phyloP scores from a whole-genome alignment of 2,888 invertebrate genomes.

The Noctua janthina region DNA sequence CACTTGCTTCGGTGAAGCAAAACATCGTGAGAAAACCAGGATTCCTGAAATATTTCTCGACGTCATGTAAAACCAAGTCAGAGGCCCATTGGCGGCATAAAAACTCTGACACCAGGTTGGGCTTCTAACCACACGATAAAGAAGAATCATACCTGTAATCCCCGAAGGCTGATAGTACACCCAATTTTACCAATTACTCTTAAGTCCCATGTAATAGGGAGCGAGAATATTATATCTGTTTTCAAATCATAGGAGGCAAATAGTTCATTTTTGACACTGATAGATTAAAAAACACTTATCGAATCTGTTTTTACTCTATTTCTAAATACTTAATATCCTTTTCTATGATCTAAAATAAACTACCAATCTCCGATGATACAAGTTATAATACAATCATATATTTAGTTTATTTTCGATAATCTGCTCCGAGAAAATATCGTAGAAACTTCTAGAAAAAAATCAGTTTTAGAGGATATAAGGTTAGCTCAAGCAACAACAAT shows the following conservation, averaged over 20 bases:
- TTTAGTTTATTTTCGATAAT: conserved; percentile 28
- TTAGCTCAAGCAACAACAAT: conserved; percentile 9
- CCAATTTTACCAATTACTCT: neutral
- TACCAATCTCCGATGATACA: conserved; percentile 30
- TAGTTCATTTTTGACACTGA: neutral
- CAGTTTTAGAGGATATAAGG: neutral
- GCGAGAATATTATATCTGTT: neutral
- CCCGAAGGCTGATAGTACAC: neutral
- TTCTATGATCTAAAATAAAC: neutral
- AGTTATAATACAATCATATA: conserved; percentile 27
- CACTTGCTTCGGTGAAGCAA: too few relatives aligned
- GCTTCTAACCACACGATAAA: too few relatives aligned
- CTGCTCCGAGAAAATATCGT: conserved; percentile 24
- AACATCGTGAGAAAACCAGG: too few relatives aligned
- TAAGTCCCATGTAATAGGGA: neutral
- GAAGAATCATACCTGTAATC: too few relatives aligned
- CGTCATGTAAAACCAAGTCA: too few relatives aligned
- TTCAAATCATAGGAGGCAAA: neutral
- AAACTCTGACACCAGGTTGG: too few relatives aligned
- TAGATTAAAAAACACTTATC: neutral
- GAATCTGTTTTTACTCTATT: neutral
- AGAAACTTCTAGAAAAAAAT: conserved; percentile 43
- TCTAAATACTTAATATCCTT: conserved; percentile 5
- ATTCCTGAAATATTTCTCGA: too few relatives aligned
- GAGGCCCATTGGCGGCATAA: too few relatives aligned